Evolutionary conservation across 2,113 vertebrate genomes (phyloP), one percentile per base, ranked within the genome.

Genomic region (Mobula birostris): DNA sequence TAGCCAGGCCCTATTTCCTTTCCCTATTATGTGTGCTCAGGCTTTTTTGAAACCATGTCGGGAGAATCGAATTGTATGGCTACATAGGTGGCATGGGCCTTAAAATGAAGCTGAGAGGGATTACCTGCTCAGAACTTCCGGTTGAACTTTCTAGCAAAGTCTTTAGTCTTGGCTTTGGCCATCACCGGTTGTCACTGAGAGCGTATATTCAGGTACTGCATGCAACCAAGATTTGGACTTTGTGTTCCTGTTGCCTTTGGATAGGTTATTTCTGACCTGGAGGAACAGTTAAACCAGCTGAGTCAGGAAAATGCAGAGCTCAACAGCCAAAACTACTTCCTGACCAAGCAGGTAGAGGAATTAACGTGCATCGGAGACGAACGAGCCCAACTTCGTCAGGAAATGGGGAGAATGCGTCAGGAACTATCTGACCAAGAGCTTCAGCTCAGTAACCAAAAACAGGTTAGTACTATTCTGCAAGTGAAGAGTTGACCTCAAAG

Each of bases 391-490:
- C 95, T 99, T 94, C 97, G 98, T 40, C 98, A 98, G 14, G 99
- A 99, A 36, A 98, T 99, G 88, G 98, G 99, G 95, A 97, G 98
- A 72, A 98, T 99, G 94, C 98, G 99, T 68, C 97, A 98, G 0
- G 99, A 99, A 96, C 98, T 99, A 96, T 98, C 99, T 0, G 99
- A 99, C 96, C 95, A 98, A 1, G 99, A 99, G 96, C 99, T 99
- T 98, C 98, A 99, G 95, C 98, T 99, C 2, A 99, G 99, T 96
- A 99, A 99, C 96, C 99, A 99, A 96, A 99, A 99, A 96, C 98
- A 99, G 96, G 98, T 97, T 94, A 85, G 29, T 5, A 12, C 78
- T 83, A 36, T 29, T 9, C 40, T 24, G n/a, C 7, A 63, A 32
- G 85, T 17, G 14, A 27, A 40, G 19, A 40, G 40, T 40, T 72